phyloP scores from a whole-genome alignment of 2,797 vertebrate species.

The Orestias chungarensis region DNA sequence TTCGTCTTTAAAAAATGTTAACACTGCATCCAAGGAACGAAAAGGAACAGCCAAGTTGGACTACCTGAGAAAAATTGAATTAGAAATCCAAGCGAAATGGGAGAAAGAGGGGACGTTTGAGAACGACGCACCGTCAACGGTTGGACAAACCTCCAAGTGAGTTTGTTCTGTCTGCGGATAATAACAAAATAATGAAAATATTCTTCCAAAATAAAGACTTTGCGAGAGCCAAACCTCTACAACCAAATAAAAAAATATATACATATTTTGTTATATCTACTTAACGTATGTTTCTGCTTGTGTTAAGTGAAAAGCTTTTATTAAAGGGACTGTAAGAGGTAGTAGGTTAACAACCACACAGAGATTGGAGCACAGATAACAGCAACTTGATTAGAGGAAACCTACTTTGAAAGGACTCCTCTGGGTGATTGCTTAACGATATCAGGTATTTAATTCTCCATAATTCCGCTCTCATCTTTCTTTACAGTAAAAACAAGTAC shows the following conservation, averaged over 20 bases:
- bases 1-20: too few species aligned
- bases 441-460: neutral
- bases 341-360: neutral
- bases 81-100: constrained; percentile 93
- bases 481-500: constrained; percentile 88
- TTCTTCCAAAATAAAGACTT: too few species aligned
- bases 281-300: too few species aligned
- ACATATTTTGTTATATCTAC: too few species aligned
- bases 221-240: too few species aligned
- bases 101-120: constrained; percentile 87
- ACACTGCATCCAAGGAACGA: constrained; percentile 82
- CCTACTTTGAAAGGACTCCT: neutral
- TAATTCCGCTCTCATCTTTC: neutral
- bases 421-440: neutral
- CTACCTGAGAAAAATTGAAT: constrained; percentile 93
- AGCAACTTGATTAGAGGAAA: neutral
- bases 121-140: constrained; percentile 72
- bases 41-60: constrained; percentile 96
- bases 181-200: too few species aligned
- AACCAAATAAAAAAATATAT: too few species aligned
- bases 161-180: neutral
- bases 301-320: neutral
- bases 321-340: neutral
- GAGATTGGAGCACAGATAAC: neutral
- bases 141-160: constrained; percentile 75